These are phyloP conservation scores for Axea sp. DNA, from an alignment of 2,888 invertebrate species.

Conservation along the genomic window DNA sequence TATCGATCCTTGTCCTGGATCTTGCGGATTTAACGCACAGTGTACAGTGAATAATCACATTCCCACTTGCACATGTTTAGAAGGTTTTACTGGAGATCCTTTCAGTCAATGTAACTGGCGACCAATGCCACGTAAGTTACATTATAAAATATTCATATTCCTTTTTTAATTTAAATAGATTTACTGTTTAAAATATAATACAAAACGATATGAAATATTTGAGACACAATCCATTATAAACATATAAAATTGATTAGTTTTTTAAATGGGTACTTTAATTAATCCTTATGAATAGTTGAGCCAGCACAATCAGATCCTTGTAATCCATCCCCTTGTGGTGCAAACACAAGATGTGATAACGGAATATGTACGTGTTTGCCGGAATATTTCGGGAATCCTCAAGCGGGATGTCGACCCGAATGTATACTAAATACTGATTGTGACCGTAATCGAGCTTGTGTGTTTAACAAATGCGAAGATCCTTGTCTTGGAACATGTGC, in stretches of 20 bases:
- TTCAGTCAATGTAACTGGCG: constrained; percentile 46
- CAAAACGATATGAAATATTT: no score
- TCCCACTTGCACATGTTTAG: constrained; percentile 81
- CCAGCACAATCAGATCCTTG: constrained; percentile 82
- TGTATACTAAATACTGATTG: constrained; percentile 93
- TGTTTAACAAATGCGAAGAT: constrained; percentile 90
- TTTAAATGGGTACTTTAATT: no score
- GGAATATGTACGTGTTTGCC: constrained; percentile 89
- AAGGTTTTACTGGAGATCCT: constrained; percentile 82
- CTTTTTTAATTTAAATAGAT: no score
- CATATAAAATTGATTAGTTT: no score
- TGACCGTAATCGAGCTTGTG: constrained; percentile 88
- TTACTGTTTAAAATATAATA: no score
- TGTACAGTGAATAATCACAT: constrained; percentile 80
- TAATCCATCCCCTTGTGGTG: constrained; percentile 92
- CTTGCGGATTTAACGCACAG: constrained; percentile 80
- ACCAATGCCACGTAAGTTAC: constrained; percentile 42
- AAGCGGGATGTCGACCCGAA: constrained; percentile 92
- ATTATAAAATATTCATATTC: no score
- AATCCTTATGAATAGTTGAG: no score
- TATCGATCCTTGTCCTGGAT: constrained; percentile 81
- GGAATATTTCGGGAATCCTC: constrained; percentile 93
- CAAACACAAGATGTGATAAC: constrained; percentile 89
- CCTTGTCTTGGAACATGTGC: constrained; percentile 87
- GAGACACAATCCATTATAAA: no score